Conservation (phyloP, 2,888 invertebrate species). For the Melinaea marsaeus region DNA sequence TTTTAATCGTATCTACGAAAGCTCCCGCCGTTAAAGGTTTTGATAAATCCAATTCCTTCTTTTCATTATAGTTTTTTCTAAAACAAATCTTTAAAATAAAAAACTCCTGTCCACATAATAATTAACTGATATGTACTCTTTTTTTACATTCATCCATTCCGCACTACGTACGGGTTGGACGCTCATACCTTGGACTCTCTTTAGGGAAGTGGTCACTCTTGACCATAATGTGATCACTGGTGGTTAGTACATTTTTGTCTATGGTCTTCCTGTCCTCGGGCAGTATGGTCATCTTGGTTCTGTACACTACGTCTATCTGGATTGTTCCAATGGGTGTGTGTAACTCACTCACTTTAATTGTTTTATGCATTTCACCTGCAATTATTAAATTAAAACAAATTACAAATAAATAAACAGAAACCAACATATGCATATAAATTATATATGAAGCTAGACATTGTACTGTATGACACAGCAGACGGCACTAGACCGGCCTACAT, state of each 20-base stretch:
- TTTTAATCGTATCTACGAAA: slow-evolving; percentile 83
- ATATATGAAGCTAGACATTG: too few species aligned
- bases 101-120: neutral
- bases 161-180: neutral
- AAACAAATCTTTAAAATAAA: slow-evolving; percentile 10
- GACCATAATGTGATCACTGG: slow-evolving; percentile 82
- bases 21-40: slow-evolving; percentile 87
- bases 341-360: slow-evolving; percentile 89
- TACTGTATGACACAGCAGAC: too few species aligned
- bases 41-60: slow-evolving; percentile 82
- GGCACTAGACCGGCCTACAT: too few species aligned
- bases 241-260: slow-evolving; percentile 38
- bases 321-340: slow-evolving; percentile 92
- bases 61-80: slow-evolving; percentile 57
- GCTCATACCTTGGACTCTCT: slow-evolving; percentile 75
- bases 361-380: slow-evolving; percentile 87
- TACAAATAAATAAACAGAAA: too few species aligned
- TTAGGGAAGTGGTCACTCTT: slow-evolving; percentile 93
- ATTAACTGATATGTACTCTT: too few species aligned
- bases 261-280: slow-evolving; percentile 84
- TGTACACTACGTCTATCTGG: slow-evolving; percentile 88
- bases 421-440: too few species aligned
- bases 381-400: neutral
- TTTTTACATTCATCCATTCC: too few species aligned
- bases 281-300: slow-evolving; percentile 94